phyloP scores from a whole-genome alignment of 2,113 vertebrate species.

The Brachionichthys hirsutus region DNA sequence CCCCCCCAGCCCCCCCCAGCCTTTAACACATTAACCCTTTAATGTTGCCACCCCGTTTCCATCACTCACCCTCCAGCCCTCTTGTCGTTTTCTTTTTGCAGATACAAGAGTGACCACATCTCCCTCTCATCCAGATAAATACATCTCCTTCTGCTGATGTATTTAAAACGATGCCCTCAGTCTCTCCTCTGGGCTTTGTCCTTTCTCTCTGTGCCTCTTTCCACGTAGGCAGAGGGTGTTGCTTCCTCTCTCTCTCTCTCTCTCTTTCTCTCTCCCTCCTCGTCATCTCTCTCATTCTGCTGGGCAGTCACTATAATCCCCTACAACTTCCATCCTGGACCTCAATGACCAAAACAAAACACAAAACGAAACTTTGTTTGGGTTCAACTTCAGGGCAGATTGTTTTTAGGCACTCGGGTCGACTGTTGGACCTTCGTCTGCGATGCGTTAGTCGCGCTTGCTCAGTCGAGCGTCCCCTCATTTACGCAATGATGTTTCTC shows the following conservation, averaged over 20 bases:
- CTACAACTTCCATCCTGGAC: constrained; percentile 80
- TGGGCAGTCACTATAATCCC: constrained; percentile 77
- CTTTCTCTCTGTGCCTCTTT: constrained; percentile 53
- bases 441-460: background rate
- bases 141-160: constrained; percentile 71
- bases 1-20: too few species aligned
- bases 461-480: background rate
- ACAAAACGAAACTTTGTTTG: constrained; percentile 15
- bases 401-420: background rate
- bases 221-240: constrained; percentile 68
- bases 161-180: constrained; percentile 66
- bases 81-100: constrained; percentile 52
- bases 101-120: constrained; percentile 61
- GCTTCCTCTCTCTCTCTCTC: constrained; percentile 47
- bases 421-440: background rate
- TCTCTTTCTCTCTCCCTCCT: constrained; percentile 47
- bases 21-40: constrained; percentile 43
- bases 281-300: constrained; percentile 73
- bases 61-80: constrained; percentile 19
- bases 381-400: constrained; percentile 11
- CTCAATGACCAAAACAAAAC: constrained; percentile 49
- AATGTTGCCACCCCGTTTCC: constrained; percentile 21
- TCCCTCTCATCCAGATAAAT: constrained; percentile 69
- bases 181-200: constrained; percentile 33
- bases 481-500: background rate